Base-by-base conservation (phyloP, 2,797 vertebrate genomes). In the Dipus sagitta region DNA sequence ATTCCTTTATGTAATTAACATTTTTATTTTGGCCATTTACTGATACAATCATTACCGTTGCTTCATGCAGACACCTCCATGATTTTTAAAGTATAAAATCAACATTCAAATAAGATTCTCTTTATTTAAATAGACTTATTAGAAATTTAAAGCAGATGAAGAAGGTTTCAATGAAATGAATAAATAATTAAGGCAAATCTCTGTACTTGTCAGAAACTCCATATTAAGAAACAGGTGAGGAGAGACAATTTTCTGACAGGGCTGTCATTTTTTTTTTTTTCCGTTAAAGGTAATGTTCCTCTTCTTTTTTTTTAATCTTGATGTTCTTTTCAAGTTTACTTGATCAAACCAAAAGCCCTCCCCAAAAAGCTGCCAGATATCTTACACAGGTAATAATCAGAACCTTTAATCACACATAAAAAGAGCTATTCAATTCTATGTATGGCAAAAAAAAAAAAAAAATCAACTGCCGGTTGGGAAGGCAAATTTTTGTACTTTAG, bases 121-220 rank as follows among this genome's bases (percentile, higher is more conserved):
- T 97, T 97, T 98, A 98, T 98, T 98, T 98, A 98, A 98, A 98
- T 98, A 97, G 97, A 97, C 97, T 98, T 98, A 98, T 98, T 98
- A 98, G 97, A 98, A 98, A 98, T 98, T 98, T 98, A 98, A 98
- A 98, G 76, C 92, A 98, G 97, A 98, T 97, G 97, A 98, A 98
- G 97, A 97, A 71, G 96, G 94, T 98, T 98, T 97, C 98, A 98
- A 97, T 97, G 95, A 98, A 98, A 98, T 98, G 97, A 98, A 98
- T 98, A 98, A 98, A 98, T 98, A 98, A 98, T 98, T 98, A 98
- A 98, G 97, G 98, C 97, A 98, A 98, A 98, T 98, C 98, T 98
- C 96, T 98, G 97, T 95, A 98, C 97, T 98, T 98, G 98, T 98
- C 97, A 98, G 96, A 98, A 98, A 97, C 47, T 96, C 94, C 90